Evolutionary conservation across 2,113 vertebrate species (phyloP), one percentile per base, ranked within the genome.

Genomic region (Epinephelus fuscoguttatus): DNA sequence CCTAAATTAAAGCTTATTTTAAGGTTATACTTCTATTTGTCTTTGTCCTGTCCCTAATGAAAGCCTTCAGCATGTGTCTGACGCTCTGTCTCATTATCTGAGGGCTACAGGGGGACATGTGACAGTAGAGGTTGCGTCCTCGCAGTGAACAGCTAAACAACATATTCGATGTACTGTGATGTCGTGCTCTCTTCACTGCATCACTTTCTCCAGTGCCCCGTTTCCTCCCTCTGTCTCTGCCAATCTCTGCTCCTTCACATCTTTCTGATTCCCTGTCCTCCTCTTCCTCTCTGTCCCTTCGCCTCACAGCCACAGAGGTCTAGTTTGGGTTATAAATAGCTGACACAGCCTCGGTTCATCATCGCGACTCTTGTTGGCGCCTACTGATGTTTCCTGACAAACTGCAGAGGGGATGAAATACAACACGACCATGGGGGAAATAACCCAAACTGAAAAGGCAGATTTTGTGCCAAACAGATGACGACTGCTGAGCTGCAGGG

Each of bases 251-350:
- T 59, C 18, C 77, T 69, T 82, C 53, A 61, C 74, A 70, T 87
- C 75, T 80, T 47, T 60, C 71, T 75, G 27, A 57, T 10, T 42
- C 73, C 27, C 63, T 81, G 23, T 52, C 45, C 68, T 40, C 56
- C 78, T 78, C 79, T 75, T 59, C 55, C 87, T 57, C 49, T 75
- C 85, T 80, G 64, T 74, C 82, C 70, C 52, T 74, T 37, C 23
- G 75, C 72, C 85, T 70, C 18, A 55, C 4, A 84, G 68, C 70
- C 75, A 76, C 81, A 73, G 67, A 85, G 79, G 90, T 89, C 86
- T 87, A 62, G 60, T 50, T 82, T 18, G 63, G 81, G 87, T 85
- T 94, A 93, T 90, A 91, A 91, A 93, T 93, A 92, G 75, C 85
- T 64, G 76, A 72, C 64, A 82, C 57, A 11, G 79, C 71, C 85